phyloP scores from a whole-genome alignment of 35 echinoderm and acorn worm genomes.

The Nesometra sesokonis region DNA sequence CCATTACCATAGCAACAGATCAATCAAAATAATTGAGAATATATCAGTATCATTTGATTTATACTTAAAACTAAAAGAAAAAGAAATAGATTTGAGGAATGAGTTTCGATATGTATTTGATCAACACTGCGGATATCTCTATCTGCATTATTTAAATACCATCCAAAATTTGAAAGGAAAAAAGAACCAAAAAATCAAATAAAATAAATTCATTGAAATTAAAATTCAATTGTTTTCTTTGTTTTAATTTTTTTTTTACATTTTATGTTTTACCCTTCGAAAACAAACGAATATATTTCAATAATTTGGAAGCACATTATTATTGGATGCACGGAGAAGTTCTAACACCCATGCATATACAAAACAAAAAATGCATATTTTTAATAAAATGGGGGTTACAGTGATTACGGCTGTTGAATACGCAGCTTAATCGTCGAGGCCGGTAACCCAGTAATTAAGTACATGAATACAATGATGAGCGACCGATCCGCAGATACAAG shows the following conservation, averaged over 20 bases:
- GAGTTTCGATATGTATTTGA: background rate
- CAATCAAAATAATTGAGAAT: background rate
- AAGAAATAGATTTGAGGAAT: background rate
- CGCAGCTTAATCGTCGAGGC: background rate
- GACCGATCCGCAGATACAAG: background rate
- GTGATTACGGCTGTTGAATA: background rate
- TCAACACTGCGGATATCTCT: background rate
- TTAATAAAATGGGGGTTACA: background rate
- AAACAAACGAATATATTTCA: background rate
- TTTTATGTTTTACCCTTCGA: background rate
- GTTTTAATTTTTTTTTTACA: background rate
- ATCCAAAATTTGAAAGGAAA: background rate
- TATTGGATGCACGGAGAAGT: background rate
- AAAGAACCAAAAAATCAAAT: background rate
- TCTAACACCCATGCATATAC: background rate
- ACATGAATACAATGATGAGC: background rate
- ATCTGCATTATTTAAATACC: background rate
- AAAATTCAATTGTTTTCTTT: background rate
- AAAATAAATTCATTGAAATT: background rate
- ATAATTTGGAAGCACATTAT: background rate
- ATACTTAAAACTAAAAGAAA: background rate
- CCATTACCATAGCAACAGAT: background rate
- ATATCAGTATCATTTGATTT: background rate
- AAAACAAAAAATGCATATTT: background rate
- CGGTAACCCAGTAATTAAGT: background rate